Evolutionary conservation across 2,797 vertebrate genomes (phyloP).

Genomic region (Etheostoma perlongum): DNA sequence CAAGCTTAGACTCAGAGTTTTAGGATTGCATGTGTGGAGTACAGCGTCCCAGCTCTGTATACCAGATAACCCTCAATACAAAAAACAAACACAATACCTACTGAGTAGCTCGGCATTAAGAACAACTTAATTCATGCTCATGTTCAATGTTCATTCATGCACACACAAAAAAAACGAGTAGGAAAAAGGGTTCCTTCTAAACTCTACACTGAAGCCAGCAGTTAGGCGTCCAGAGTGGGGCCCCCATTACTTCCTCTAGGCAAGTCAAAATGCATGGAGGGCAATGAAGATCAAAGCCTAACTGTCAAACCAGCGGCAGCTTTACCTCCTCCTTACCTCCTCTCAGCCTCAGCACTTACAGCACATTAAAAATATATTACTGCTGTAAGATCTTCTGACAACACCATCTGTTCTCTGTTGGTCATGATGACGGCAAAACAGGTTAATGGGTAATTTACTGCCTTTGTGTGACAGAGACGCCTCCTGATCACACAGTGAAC

Average conservation of each 20-base stretch:
- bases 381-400: slow-evolving; percentile 73
- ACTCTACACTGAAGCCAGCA: slow-evolving; percentile 7
- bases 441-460: slow-evolving; percentile 73
- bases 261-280: background rate
- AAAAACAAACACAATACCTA: background rate
- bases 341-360: slow-evolving; percentile 66
- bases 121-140: background rate
- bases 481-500: slow-evolving; percentile 41
- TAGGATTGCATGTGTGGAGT: background rate
- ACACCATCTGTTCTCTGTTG: slow-evolving; percentile 75
- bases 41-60: background rate
- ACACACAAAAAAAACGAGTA: background rate
- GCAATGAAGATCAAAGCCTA: slow-evolving; percentile 24
- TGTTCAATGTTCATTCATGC: background rate
- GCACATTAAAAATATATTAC: slow-evolving; percentile 75
- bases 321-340: slow-evolving; percentile 29
- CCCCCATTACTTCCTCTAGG: slow-evolving; percentile 1
- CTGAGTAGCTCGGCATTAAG: background rate
- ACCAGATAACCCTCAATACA: background rate
- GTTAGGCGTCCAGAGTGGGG: background rate
- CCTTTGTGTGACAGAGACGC: slow-evolving; percentile 47
- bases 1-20: background rate
- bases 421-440: slow-evolving; percentile 59
- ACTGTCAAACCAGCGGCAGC: slow-evolving; percentile 33
- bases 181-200: background rate